Evolutionary conservation across 1,140 invertebrate genomes (phyloP).

Genomic region (Drosophila cardini): DNA sequence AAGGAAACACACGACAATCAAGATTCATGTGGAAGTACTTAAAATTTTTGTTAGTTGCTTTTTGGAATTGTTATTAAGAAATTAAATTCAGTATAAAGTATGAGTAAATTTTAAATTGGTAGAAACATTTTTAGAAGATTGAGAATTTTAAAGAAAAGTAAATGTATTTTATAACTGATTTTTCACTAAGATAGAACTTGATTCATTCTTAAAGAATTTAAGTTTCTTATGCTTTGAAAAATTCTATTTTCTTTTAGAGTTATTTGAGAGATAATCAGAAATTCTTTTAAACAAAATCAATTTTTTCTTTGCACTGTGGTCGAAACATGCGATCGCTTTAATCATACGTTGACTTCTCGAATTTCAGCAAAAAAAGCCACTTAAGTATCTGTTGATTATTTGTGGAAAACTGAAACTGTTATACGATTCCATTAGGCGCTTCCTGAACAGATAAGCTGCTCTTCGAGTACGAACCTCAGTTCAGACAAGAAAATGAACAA

Average conservation of each 20-base stretch:
- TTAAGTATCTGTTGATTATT: constrained; percentile 1
- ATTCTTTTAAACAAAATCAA: too few species aligned
- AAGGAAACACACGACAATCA: constrained; percentile 47
- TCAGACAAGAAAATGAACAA: constrained; percentile 9
- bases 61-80: constrained; percentile 20
- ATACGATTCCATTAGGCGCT: constrained; percentile 3
- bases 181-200: too few species aligned
- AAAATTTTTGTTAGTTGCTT: constrained; percentile 36
- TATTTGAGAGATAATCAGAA: too few species aligned
- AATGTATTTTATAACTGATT: too few species aligned
- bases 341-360: constrained; percentile 1
- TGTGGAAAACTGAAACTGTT: background rate
- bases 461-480: constrained; percentile 9
- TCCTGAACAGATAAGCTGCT: constrained; percentile 53
- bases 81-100: too few species aligned
- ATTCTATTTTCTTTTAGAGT: too few species aligned
- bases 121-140: too few species aligned
- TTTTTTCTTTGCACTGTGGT: too few species aligned
- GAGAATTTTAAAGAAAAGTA: too few species aligned
- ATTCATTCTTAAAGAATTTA: too few species aligned
- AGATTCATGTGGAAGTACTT: constrained; percentile 28
- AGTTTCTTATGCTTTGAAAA: too few species aligned
- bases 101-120: too few species aligned
- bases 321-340: background rate
- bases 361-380: constrained; percentile 1